Percentiles rank a stretch among this genome's conserved stretches.
Evolutionary conservation across 2,113 vertebrate species (phyloP).

Genomic region (Xiphophorus hellerii): DNA sequence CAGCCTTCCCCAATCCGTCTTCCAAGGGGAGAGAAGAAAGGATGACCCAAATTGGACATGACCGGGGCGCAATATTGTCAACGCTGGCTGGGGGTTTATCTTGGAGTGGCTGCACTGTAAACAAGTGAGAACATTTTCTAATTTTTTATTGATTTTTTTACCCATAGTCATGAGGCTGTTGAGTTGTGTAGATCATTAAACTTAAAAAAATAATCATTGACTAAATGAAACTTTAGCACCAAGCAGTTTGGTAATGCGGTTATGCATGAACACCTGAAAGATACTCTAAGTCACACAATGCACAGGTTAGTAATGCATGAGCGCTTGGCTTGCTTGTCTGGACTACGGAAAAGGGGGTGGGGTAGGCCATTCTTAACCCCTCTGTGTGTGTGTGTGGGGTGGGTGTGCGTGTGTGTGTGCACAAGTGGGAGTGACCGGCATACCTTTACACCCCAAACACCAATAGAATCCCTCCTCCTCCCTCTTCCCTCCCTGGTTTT

Average conservation of each 20-base stretch:
- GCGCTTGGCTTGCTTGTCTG: constrained; percentile 59
- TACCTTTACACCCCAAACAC: constrained; percentile 67
- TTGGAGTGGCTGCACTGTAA: constrained; percentile 49
- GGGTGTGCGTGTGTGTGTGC: constrained; percentile 28
- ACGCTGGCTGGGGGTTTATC: constrained; percentile 40
- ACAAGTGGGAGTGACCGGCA: constrained; percentile 63
- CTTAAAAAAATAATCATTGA: background rate
- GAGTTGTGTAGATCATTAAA: background rate
- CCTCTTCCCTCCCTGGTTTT: constrained; percentile 10
- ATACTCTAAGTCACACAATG: constrained; percentile 20
- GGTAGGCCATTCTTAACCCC: constrained; percentile 18
- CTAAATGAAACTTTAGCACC: background rate
- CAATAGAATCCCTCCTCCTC: constrained; percentile 38
- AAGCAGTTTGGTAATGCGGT: background rate
- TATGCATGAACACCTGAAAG: constrained; percentile 4
- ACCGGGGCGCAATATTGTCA: constrained; percentile 43
- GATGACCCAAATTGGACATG: constrained; percentile 74
- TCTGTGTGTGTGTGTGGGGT: constrained; percentile 18
- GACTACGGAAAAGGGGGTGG: constrained; percentile 44
- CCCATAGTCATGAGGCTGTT: background rate
- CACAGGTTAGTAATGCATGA: constrained; percentile 69
- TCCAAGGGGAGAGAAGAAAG: constrained; percentile 51
- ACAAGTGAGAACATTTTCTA: background rate
- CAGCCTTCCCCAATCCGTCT: constrained; percentile 21
- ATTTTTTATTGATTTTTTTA: no score